Evolutionary conservation across 2,888 invertebrate species (phyloP).

Genomic region (Spodoptera littoralis): DNA sequence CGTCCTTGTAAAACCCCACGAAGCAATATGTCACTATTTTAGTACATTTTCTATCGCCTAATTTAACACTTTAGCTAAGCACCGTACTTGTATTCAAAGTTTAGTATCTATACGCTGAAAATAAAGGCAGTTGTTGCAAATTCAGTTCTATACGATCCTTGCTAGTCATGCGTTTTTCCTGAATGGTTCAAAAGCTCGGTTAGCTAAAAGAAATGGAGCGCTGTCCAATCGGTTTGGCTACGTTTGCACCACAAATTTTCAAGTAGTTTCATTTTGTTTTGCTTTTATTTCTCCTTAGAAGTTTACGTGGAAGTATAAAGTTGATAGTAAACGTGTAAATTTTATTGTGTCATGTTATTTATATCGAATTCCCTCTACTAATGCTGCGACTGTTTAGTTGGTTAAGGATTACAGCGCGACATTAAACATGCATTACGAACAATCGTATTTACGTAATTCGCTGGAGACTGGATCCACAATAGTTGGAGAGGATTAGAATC

Average conservation of each 20-base stretch:
- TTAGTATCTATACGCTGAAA: slow-evolving; percentile 30
- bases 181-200: not conserved
- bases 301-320: too few relatives aligned
- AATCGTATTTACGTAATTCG: slow-evolving; percentile 40
- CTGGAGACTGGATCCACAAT: slow-evolving; percentile 43
- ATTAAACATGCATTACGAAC: slow-evolving; percentile 47
- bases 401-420: slow-evolving; percentile 6
- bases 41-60: slow-evolving; percentile 36
- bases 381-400: not conserved
- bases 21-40: slow-evolving; percentile 52
- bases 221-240: not conserved
- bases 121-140: slow-evolving; percentile 12
- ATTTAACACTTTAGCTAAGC: slow-evolving; percentile 27
- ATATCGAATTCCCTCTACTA: not conserved
- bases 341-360: too few relatives aligned
- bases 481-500: slow-evolving; percentile 48
- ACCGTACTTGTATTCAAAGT: slow-evolving; percentile 32
- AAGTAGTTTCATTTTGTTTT: not conserved
- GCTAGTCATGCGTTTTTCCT: slow-evolving; percentile 11
- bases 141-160: slow-evolving; percentile 13
- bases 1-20: slow-evolving; percentile 31
- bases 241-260: not conserved
- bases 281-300: too few relatives aligned
- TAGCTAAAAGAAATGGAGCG: slow-evolving; percentile 3
- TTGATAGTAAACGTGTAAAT: too few relatives aligned